phyloP scores from a whole-genome alignment of 2,797 vertebrate species.

The Phyllotis vaccarum region DNA sequence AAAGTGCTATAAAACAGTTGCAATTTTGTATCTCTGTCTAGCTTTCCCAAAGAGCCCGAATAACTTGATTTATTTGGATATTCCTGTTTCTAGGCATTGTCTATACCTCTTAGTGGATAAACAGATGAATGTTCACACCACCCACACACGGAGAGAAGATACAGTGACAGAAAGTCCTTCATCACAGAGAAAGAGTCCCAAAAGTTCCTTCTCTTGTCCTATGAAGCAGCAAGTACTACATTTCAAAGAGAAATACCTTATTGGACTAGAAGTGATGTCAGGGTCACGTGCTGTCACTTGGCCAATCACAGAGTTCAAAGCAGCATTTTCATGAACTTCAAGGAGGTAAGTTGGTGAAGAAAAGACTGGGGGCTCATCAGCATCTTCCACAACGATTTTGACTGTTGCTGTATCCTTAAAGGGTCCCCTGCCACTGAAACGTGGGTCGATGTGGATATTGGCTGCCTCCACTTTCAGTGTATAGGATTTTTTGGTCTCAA shows the following conservation, averaged over 20 bases:
- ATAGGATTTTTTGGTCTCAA: slow-evolving; percentile 95
- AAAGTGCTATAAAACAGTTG: slow-evolving; percentile 23
- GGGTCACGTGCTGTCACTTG: slow-evolving; percentile 95
- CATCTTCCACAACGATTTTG: slow-evolving; percentile 95
- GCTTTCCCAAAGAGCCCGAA: neutral
- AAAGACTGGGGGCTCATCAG: slow-evolving; percentile 97
- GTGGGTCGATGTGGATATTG: slow-evolving; percentile 93
- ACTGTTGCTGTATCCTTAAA: slow-evolving; percentile 97
- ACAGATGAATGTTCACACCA: fast-evolving
- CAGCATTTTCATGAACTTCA: slow-evolving; percentile 96
- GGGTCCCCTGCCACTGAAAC: slow-evolving; percentile 91
- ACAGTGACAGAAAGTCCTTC: neutral
- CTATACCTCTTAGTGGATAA: neutral
- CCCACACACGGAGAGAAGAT: neutral
- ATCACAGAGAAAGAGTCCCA: neutral
- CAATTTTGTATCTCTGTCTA: slow-evolving; percentile 37
- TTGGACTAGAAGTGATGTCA: slow-evolving; percentile 91
- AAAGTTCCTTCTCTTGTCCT: neutral
- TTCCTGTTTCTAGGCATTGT: neutral
- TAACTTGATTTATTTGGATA: neutral
- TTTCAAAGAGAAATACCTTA: slow-evolving; percentile 91
- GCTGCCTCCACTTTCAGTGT: slow-evolving; percentile 96
- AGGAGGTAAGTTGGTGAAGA: slow-evolving; percentile 93
- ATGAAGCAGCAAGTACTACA: neutral
- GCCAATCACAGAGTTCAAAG: slow-evolving; percentile 95